Base-by-base conservation (phyloP, 2,797 vertebrate genomes). In the Iguana delicatissima region DNA sequence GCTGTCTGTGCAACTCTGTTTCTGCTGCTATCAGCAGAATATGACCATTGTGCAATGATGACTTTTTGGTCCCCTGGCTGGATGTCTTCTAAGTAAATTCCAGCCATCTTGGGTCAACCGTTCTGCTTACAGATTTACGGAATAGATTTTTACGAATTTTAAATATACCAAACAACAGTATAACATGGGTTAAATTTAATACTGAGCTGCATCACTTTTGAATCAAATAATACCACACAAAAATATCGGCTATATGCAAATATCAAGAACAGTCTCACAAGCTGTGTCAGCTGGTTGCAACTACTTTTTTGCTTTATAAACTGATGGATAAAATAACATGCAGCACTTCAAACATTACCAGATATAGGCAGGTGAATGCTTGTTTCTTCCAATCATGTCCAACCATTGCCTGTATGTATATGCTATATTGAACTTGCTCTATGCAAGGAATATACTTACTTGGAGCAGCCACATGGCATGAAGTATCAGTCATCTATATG, bases 401-500 rank as follows among this genome's bases (percentile, higher is more conserved):
- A 35, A 35, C 91, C 42, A 32, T 5, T 4, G 50, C 84, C 72
- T 81, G 55, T 85, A 38, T 0, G 0, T 67, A 35, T 84, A 1
- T 0, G 9, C 94, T 93, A 93, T 83, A 89, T 94, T 93, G 94
- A 81, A 90, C 74, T 85, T 22, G 38, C 29, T 59, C 87, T 93
- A 91, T 93, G 94, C 86, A 57, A 85, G 82, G 57, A 42, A 81
- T 92, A 89, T 89, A 88, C 80, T 86, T 1, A 0, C 80, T 88
- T 83, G 2, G 80, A 69, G 84, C 91, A 73, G 64, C 91, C 90
- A 24, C 14, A 7, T 55, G 91, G 91, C 91, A 73, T 73, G 91
- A 74, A 12, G 89, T 77, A 90, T 90, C 85, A 92, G 93, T 93
- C 91, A 95, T 90, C 93, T 89, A 83, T 85, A 91, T 89, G 87